Evolutionary conservation across 2,888 invertebrate genomes (phyloP), one percentile per base, ranked within the genome.

Genomic region (Aphelenchoides bicaudatus): DNA sequence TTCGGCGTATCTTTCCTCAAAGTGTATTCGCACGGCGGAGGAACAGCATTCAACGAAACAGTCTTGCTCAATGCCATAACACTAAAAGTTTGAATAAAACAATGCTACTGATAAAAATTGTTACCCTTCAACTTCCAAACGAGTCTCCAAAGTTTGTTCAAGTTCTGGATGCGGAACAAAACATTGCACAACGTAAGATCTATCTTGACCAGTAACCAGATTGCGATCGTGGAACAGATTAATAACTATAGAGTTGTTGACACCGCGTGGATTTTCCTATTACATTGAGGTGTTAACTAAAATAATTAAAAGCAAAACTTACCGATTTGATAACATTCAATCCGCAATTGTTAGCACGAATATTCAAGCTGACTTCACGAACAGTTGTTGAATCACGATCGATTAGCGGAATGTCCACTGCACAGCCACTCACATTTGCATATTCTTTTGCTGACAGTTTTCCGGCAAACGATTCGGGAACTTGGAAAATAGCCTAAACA

Each of bases 11-110:
- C 72, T 27, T 67, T 48, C 19, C 76, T 48, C 37, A 76, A 66
- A 0, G 74, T 67, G 58, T 76, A 76, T 6, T 65, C 61, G 53
- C 76, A 76, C 5, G 61, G 68, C n/a, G 76, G 76, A 1, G 76
- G 75, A 1, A 71, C 52, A 5, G 68, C 63, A 4, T 64, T 61
- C n/a, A 75, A 57, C 0, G 70, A 70, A 16, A 75, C 72, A 0
- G 75, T 72, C 43, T 63, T 63, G 21, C 65, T 63, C 28, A 65
- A 39, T n/a, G 63, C 54, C 28, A 63, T 54, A 6, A 46, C 39
- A 46, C 61, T 23, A 21, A 38, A 61, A 6, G 23, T 38, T 25
- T 34, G 16, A 29, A 13, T 37, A 54, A n/a, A 10, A 21, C 8
- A 59, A 21, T 28, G n/a, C n/a, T 13, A 21, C 51, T 16, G 21